phyloP scores from a whole-genome alignment of 2,888 invertebrate genomes.

The Eudemis profundana region DNA sequence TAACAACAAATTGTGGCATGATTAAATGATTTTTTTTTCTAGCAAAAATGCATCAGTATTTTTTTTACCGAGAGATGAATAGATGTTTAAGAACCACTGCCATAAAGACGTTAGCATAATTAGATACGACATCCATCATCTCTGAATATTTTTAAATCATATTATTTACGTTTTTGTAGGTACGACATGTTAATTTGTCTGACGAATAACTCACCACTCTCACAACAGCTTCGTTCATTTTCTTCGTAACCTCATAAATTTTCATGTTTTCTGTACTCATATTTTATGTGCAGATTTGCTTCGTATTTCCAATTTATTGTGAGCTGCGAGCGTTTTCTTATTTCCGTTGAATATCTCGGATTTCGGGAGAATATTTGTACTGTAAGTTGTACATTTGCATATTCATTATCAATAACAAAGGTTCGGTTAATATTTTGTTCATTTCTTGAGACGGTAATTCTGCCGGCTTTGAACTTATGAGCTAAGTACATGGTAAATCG shows the following conservation, averaged over 20 bases:
- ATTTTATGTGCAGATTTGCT: conserved; percentile 21
- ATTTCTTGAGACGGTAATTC: not conserved
- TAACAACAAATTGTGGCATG: too few relatives aligned
- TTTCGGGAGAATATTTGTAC: not conserved
- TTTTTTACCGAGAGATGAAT: too few relatives aligned
- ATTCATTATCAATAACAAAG: conserved; percentile 3
- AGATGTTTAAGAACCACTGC: too few relatives aligned
- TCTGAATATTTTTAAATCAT: not conserved
- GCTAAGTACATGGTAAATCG: too few relatives aligned
- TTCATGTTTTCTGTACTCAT: conserved; percentile 28
- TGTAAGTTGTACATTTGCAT: not conserved
- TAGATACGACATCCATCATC: not conserved
- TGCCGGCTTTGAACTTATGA: too few relatives aligned
- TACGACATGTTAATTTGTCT: conserved; percentile 17
- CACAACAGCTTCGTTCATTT: conserved; percentile 17
- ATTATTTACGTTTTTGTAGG: not conserved
- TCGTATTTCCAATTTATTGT: conserved; percentile 32
- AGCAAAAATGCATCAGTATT: too few relatives aligned
- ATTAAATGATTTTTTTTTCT: too few relatives aligned
- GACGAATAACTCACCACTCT: conserved; percentile 20
- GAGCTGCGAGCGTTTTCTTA: not conserved
- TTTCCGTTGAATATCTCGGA: not conserved
- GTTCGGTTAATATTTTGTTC: not conserved
- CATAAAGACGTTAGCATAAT: too few relatives aligned
- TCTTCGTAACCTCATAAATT: conserved; percentile 20